Base-by-base conservation (phyloP, 2,888 invertebrate species). In the Macrosiphum euphorbiae region DNA sequence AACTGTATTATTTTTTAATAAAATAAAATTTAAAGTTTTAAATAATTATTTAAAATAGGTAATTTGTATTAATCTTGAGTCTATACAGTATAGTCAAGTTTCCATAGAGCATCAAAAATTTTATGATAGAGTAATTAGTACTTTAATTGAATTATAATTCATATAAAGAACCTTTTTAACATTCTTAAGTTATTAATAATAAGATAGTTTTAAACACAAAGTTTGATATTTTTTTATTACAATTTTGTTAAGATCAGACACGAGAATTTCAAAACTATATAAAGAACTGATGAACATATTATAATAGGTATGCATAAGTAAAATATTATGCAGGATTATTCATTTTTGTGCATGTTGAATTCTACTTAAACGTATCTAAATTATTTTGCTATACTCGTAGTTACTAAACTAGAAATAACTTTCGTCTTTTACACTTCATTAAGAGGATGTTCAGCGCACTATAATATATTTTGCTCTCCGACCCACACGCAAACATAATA, bases 101-200 rank as follows among this genome's bases (percentile, higher is more conserved):
- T 67, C 61, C n/a, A 28, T 44, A 90, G 26, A 11, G 10, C 24
- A 90, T 47, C 10, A 50, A 28, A 89, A 61, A 89, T 47, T 28
- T 89, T 7, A 1, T 44, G 8, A n/a, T 35, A 47, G n/a, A 88
- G 44, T 88, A 35, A 88, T 88, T 67, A 47, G 47, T 90, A 10
- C 3, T 67, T 20, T 67, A 67, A 90, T 90, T 90, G 3, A 90
- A 90, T 90, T 67, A 67, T 67, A 50, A 58, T 44, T 47, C 47
- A 67, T 10, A 47, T 47, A 67, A 90, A 90, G 67, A 67, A 67
- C 90, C n/a, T 67, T 90, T 90, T 67, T 67, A 90, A 90, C 50
- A 11, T 67, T 44, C 26, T 41, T 7, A 88, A 67, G 35, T 67
- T 50, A 67, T 67, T 47, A 67, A 13, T 35, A 87, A n/a, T 87